Percentiles rank a stretch among this genome's conserved stretches.
These are phyloP conservation scores for Puffinus mauretanicus DNA, from an alignment of 2,113 vertebrate genomes.

Conservation along the genomic window DNA sequence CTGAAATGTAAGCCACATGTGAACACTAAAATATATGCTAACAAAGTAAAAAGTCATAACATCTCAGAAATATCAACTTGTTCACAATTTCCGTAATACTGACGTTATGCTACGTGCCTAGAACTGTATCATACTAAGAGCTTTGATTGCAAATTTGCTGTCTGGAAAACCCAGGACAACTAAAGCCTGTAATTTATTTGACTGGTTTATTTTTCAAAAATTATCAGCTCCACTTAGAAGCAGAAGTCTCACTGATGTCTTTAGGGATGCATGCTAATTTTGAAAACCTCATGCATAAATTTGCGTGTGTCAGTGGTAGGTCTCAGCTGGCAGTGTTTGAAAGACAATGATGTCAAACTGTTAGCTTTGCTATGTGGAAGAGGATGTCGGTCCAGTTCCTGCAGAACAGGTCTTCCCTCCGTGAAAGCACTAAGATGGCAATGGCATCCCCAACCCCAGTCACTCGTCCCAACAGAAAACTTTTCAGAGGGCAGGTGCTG, in stretches of 20 bases:
- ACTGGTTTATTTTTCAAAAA: neutral
- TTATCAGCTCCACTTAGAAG: neutral
- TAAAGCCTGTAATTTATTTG: neutral
- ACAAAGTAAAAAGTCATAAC: neutral
- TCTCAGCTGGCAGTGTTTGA: neutral
- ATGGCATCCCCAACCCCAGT: neutral
- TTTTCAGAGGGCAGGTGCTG: neutral
- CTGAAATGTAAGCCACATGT: neutral
- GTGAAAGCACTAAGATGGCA: neutral
- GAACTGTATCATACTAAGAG: neutral
- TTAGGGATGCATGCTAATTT: neutral
- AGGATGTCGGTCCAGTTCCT: neutral
- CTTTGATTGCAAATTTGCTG: neutral
- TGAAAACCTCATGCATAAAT: neutral
- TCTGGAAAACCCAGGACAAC: neutral
- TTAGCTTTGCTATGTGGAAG: neutral
- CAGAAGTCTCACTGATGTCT: neutral
- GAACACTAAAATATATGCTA: neutral
- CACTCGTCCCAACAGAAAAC: neutral
- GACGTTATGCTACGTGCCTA: neutral
- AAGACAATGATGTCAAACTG: neutral
- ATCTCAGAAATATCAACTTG: neutral
- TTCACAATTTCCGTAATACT: neutral
- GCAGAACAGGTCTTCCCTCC: neutral
- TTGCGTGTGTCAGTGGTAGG: neutral